Conservation (phyloP, 1,140 invertebrate species). For the Matsumurasca onukii region DNA sequence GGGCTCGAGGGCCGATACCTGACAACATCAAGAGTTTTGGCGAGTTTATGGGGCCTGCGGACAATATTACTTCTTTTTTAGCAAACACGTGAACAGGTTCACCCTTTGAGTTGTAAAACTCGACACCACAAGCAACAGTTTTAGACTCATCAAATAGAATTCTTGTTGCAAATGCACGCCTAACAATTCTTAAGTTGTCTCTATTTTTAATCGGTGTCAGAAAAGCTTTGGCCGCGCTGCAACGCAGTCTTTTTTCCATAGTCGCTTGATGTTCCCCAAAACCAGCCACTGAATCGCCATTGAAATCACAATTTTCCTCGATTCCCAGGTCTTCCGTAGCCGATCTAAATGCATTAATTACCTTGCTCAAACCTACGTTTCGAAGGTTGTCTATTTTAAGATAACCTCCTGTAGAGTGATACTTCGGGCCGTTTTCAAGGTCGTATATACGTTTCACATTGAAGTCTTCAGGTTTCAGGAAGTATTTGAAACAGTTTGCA, state of each 20-base stretch:
- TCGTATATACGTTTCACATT: constrained; percentile 39
- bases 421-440: background rate
- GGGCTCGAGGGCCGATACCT: constrained; percentile 75
- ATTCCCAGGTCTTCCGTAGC: background rate
- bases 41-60: constrained; percentile 75
- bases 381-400: background rate
- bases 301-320: constrained; percentile 62
- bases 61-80: constrained; percentile 62
- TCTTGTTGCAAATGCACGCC: constrained; percentile 57
- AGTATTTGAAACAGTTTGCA: constrained; percentile 75
- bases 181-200: constrained; percentile 63
- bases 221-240: constrained; percentile 46
- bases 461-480: constrained; percentile 81
- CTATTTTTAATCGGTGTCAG: constrained; percentile 58
- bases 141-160: constrained; percentile 58
- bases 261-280: constrained; percentile 42
- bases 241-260: constrained; percentile 41
- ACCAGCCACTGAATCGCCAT: constrained; percentile 61
- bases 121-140: constrained; percentile 55
- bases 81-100: constrained; percentile 52
- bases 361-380: background rate
- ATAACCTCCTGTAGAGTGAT: background rate
- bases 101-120: constrained; percentile 47
- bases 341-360: background rate
- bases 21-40: constrained; percentile 84